Conservation (phyloP, 2,113 vertebrate genomes). For the Anguilla japonica region DNA sequence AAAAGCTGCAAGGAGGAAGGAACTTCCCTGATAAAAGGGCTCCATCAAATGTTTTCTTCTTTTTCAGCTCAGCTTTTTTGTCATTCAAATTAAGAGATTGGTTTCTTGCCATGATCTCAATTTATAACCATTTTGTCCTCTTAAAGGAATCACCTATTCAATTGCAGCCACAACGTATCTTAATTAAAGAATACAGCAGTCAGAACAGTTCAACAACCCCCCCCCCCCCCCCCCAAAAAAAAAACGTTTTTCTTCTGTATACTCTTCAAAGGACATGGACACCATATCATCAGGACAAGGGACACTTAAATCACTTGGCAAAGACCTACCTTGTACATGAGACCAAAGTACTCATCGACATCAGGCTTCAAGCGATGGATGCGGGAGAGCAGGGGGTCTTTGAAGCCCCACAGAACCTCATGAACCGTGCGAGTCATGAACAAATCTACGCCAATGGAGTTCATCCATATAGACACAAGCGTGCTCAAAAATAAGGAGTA, state of each 20-base stretch:
- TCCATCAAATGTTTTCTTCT: too few species aligned
- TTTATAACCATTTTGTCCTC: too few species aligned
- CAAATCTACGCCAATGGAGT: conserved; percentile 63
- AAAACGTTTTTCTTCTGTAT: not conserved
- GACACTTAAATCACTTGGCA: not conserved
- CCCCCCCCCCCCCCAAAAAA: not conserved
- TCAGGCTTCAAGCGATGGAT: conserved; percentile 70
- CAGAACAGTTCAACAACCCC: too few species aligned
- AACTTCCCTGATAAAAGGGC: too few species aligned
- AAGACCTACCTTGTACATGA: conserved; percentile 83
- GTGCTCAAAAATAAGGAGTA: conserved; percentile 63
- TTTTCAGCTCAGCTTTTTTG: too few species aligned
- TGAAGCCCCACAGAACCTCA: conserved; percentile 92
- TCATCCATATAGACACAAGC: conserved; percentile 58
- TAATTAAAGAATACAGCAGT: too few species aligned
- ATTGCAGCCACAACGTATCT: too few species aligned
- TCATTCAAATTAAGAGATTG: too few species aligned
- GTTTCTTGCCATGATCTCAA: too few species aligned
- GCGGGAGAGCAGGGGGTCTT: conserved; percentile 78
- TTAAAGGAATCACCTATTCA: too few species aligned
- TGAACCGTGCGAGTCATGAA: conserved; percentile 80
- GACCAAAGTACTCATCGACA: conserved; percentile 81
- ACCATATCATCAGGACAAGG: not conserved
- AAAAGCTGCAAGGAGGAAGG: too few species aligned
- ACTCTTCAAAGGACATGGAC: not conserved